Evolutionary conservation across 2,888 invertebrate genomes (phyloP).

Genomic region (Oscheius sp.): DNA sequence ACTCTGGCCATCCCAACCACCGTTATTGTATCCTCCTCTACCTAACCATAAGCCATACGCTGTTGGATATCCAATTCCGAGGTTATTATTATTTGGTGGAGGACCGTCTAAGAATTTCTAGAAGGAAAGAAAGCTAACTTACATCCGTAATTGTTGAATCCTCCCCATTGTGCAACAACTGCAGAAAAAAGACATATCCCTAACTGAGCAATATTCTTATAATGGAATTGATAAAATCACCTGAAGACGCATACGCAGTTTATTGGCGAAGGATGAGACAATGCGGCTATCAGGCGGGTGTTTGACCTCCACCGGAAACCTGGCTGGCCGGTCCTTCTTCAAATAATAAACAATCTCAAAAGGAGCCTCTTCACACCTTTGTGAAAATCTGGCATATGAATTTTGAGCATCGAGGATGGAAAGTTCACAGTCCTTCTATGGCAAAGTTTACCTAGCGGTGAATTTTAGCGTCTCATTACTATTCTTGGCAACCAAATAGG

Average conservation of each 20-base stretch:
- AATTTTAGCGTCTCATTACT: neutral
- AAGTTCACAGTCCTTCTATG: neutral
- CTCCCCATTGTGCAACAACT: constrained; percentile 12
- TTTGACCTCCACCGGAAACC: constrained; percentile 36
- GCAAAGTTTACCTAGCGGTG: neutral
- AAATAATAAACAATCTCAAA: constrained; percentile 19
- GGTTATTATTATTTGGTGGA: constrained; percentile 54
- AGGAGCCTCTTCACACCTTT: constrained; percentile 11
- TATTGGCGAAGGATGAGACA: constrained; percentile 21
- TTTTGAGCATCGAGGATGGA: neutral
- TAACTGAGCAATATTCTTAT: neutral
- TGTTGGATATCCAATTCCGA: constrained; percentile 63
- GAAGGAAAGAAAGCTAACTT: neutral
- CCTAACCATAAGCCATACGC: constrained; percentile 58
- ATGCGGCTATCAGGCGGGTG: constrained; percentile 33
- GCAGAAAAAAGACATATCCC: neutral
- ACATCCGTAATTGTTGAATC: constrained; percentile 10
- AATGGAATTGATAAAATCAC: neutral
- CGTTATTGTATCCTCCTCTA: constrained; percentile 29
- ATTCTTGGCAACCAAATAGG: neutral
- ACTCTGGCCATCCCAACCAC: constrained; percentile 10
- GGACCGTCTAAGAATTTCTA: constrained; percentile 9
- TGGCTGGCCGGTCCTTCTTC: constrained; percentile 34
- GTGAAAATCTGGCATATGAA: neutral
- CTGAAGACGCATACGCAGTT: constrained; percentile 10